These are phyloP conservation scores for Xestia xanthographa DNA, from an alignment of 2,888 invertebrate species.

Conservation along the genomic window DNA sequence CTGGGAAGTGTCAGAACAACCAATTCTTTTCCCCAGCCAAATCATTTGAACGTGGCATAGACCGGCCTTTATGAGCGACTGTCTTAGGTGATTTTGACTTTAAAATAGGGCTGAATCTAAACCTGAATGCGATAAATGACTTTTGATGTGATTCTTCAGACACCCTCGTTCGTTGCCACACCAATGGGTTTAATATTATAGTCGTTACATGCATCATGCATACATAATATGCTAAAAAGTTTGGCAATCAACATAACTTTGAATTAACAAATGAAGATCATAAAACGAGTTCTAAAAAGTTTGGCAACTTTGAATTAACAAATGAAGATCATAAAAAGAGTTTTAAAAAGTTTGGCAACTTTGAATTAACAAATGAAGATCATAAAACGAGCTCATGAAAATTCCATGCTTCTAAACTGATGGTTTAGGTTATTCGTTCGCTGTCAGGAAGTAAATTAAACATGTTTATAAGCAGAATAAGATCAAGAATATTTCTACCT, in stretches of 20 bases:
- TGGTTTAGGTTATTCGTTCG: not conserved
- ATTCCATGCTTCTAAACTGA: not conserved
- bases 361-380: not conserved
- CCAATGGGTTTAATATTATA: not conserved
- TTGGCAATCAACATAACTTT: not conserved
- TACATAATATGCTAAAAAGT: not conserved
- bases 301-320: not conserved
- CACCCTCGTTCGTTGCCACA: not conserved
- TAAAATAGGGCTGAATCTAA: not conserved
- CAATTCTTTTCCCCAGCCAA: not conserved
- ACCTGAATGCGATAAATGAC: not conserved
- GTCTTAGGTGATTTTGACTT: not conserved
- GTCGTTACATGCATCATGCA: not conserved
- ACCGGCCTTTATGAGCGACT: not conserved
- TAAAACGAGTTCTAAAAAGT: no score
- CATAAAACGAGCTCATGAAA: not conserved
- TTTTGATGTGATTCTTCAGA: not conserved
- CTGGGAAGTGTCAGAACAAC: not conserved
- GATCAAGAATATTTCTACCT: not conserved
- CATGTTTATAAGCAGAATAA: no score
- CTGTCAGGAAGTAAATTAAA: not conserved
- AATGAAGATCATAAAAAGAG: not conserved
- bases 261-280: not conserved
- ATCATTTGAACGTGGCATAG: not conserved
- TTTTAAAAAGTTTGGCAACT: not conserved